phyloP scores from a whole-genome alignment of 2,797 vertebrate genomes.

The Cyclura pinguis region DNA sequence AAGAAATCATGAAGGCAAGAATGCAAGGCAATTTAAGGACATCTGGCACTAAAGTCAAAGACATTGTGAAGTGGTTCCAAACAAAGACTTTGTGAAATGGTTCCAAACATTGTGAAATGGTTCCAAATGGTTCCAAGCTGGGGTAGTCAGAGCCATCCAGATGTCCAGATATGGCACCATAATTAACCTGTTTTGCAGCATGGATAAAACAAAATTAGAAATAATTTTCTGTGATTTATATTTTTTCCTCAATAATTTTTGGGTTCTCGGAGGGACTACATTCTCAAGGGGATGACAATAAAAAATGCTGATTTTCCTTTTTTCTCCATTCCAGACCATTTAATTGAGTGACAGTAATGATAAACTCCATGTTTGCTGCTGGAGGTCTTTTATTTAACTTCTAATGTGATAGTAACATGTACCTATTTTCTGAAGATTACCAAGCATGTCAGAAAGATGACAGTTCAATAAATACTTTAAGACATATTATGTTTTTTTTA shows the following conservation, averaged over 20 bases:
- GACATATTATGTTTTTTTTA: constrained; percentile 22
- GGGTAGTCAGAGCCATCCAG: not conserved
- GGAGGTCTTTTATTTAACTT: constrained; percentile 61
- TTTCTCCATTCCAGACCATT: constrained; percentile 25
- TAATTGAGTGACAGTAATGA: constrained; percentile 48
- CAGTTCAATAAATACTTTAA: constrained; percentile 49
- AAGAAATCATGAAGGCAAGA: not conserved
- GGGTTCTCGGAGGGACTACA: not conserved
- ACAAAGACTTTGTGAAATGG: not conserved
- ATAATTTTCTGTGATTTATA: not conserved
- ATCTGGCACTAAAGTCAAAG: no score
- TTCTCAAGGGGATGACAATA: constrained; percentile 41
- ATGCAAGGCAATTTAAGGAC: not conserved
- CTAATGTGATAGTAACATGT: constrained; percentile 45
- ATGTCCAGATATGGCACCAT: not conserved
- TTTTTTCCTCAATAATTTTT: not conserved
- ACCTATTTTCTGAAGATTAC: constrained; percentile 64
- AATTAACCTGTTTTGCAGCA: not conserved
- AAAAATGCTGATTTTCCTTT: constrained; percentile 31
- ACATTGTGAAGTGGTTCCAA: not conserved
- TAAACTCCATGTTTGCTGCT: constrained; percentile 55
- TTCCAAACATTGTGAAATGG: not conserved
- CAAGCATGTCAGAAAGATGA: constrained; percentile 56
- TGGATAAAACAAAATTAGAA: constrained; percentile 41
- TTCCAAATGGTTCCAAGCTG: not conserved